Base-by-base conservation (phyloP, 1,140 invertebrate genomes). In the Drosophila busckii region DNA sequence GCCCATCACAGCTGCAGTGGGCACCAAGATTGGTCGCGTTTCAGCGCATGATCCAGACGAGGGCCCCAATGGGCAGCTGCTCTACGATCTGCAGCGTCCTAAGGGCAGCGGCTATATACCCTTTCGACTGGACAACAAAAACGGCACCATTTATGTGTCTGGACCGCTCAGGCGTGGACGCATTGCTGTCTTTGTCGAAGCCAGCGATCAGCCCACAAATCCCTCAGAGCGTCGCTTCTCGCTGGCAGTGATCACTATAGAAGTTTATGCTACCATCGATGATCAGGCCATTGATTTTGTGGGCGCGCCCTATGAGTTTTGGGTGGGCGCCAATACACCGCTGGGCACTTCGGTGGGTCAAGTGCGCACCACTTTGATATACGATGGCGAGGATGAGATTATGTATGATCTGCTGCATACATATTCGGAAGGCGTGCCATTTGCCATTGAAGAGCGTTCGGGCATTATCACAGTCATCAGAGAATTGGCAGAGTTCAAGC, bases 251-350 rank as follows among this genome's bases (percentile, higher is more conserved):
- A 93, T 95, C 2, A 93, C 93, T 13, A 90, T 95, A 17, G 92
- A 94, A 54, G 89, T 91, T 4, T 88, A 88, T 61, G 87, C 89
- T 17, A 88, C 87, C 62, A 89, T 90, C 82, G 90, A 90, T 89
- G 87, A 85, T 19, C 90, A 90, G 54, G 88, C 89, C 22, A 96
- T 96, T 0, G 92, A 94, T 58, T 98, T 98, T 76, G 88, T 95
- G 15, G 95, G 96, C 16, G 91, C 95, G 0, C 94, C 96, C 0
- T 98, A 97, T 75, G 93, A 95, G 59, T 96, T 98, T 87, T 95
- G 93, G 92, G 93, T 97, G 9, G 93, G 93, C 1, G 93, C 93
- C 38, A 95, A 94, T 78, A 94, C 94, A 0, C 91, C 92, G 0
- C 88, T 95, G 34, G 94, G 94, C 4, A 95, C 94, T 0, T 95